Percentiles rank a stretch among this genome's conserved stretches.
phyloP scores from a whole-genome alignment of 2,113 vertebrate species.

The Okapia johnstoni region DNA sequence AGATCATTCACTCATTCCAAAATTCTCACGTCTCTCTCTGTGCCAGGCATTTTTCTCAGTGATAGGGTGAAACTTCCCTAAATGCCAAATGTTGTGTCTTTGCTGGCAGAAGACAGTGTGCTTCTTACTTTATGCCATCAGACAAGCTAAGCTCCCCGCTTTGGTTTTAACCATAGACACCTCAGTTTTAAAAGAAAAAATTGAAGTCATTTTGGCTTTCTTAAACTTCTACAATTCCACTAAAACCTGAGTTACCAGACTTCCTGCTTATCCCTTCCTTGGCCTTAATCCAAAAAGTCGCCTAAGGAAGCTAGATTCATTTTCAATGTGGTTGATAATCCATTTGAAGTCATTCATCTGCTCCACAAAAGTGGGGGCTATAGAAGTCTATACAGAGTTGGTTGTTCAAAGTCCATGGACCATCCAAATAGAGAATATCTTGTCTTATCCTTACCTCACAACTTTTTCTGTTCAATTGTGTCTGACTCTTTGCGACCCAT shows the following conservation, averaged over 20 bases:
- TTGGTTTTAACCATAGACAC: not conserved
- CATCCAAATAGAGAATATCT: not conserved
- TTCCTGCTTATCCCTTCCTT: not conserved
- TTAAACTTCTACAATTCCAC: conserved; percentile 7
- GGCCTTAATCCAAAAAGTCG: not conserved
- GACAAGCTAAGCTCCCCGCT: not conserved
- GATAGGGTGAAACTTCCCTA: not conserved
- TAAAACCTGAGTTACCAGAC: conserved; percentile 8
- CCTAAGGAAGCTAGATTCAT: not conserved
- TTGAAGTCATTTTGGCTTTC: conserved; percentile 10
- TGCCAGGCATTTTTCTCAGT: not conserved
- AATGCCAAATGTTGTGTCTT: not conserved
- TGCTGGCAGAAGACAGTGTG: not conserved
- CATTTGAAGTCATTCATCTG: not conserved
- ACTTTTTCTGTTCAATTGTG: not conserved
- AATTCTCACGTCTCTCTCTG: not conserved
- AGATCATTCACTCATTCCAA: not conserved
- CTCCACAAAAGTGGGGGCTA: not conserved
- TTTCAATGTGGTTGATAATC: not conserved
- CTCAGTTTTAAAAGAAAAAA: not conserved
- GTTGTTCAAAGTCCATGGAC: not conserved
- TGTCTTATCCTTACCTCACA: not conserved
- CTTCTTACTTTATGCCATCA: not conserved
- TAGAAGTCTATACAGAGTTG: not conserved
- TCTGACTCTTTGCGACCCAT: not conserved